These are phyloP conservation scores for Turritopsis dohrnii DNA, from an alignment of 30 jellyfish, hydroid and myxozoan species.

Conservation along the genomic window DNA sequence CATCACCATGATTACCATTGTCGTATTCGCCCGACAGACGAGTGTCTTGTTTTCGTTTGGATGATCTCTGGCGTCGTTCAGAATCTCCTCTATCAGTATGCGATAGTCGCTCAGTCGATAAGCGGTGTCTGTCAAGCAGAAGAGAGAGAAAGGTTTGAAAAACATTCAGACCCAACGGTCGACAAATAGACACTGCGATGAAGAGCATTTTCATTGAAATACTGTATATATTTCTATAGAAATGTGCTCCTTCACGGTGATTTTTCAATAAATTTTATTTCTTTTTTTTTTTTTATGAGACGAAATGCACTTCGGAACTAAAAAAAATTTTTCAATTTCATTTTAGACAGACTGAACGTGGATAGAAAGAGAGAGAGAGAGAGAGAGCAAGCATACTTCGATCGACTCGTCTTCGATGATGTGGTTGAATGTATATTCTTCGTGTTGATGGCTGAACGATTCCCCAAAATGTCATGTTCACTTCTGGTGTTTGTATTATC, in stretches of 20 bases:
- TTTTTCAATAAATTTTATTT: too few relatives aligned
- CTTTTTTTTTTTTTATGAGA: too few relatives aligned
- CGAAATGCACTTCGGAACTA: too few relatives aligned
- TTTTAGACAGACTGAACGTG: background rate
- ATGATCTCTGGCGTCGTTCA: conserved; percentile 36
- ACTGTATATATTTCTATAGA: too few relatives aligned
- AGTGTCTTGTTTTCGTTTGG: conserved; percentile 30
- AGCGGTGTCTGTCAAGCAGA: too few relatives aligned
- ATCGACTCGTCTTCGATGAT: background rate
- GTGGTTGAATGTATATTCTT: background rate
- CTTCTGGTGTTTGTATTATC: background rate
- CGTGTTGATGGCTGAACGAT: background rate
- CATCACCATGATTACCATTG: conserved; percentile 32
- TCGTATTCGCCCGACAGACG: conserved; percentile 44
- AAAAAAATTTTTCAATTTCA: too few relatives aligned
- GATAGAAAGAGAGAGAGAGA: background rate
- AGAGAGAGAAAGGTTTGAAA: too few relatives aligned
- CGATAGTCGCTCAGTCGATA: too few relatives aligned
- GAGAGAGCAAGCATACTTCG: background rate
- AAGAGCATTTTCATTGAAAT: too few relatives aligned
- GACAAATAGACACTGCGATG: too few relatives aligned
- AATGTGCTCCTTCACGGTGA: too few relatives aligned
- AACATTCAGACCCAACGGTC: too few relatives aligned
- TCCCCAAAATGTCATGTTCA: background rate
- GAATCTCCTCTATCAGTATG: conserved; percentile 45